Evolutionary conservation across 2,797 vertebrate species (phyloP).

Genomic region (Acanthurus tractus): DNA sequence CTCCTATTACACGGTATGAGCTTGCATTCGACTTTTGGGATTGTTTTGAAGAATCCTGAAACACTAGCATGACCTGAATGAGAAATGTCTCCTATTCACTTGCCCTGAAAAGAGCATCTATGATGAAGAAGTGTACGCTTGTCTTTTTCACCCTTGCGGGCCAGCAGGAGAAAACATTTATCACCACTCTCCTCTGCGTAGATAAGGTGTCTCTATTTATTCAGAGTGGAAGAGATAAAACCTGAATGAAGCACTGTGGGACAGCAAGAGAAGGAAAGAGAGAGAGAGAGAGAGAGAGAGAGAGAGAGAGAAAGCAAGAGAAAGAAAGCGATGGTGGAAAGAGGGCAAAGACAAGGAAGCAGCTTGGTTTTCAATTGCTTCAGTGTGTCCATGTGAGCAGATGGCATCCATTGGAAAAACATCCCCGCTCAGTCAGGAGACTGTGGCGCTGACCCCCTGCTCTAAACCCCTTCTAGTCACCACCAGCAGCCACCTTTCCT

Average conservation of each 20-base stretch:
- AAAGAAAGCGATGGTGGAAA: conserved; percentile 27
- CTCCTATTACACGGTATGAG: conserved; percentile 41
- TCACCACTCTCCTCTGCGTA: conserved; percentile 76
- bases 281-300: conserved; percentile 31
- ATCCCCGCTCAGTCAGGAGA: conserved; percentile 57
- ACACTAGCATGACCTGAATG: conserved; percentile 69
- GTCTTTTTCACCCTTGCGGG: conserved; percentile 80
- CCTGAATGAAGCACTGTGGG: conserved; percentile 80
- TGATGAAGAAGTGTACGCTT: conserved; percentile 78
- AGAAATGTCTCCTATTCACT: conserved; percentile 61
- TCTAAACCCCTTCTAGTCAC: conserved; percentile 56
- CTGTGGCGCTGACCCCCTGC: conserved; percentile 64
- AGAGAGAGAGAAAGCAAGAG: conserved; percentile 30
- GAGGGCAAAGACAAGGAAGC: conserved; percentile 41
- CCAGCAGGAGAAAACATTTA: conserved; percentile 81
- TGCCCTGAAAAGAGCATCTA: conserved; percentile 70
- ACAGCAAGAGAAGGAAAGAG: conserved; percentile 45
- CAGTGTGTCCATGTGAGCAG: conserved; percentile 75
- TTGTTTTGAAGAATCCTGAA: conserved; percentile 61
- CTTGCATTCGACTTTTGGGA: conserved; percentile 59
- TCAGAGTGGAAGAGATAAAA: conserved; percentile 82
- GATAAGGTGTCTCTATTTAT: conserved; percentile 88
- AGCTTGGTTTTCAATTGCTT: conserved; percentile 64
- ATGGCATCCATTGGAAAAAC: conserved; percentile 75
- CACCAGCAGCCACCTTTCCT: conserved; percentile 58